Percentiles rank a stretch among this genome's conserved stretches.
Conservation (phyloP, 2,797 vertebrate genomes). For the Morelia viridis region DNA sequence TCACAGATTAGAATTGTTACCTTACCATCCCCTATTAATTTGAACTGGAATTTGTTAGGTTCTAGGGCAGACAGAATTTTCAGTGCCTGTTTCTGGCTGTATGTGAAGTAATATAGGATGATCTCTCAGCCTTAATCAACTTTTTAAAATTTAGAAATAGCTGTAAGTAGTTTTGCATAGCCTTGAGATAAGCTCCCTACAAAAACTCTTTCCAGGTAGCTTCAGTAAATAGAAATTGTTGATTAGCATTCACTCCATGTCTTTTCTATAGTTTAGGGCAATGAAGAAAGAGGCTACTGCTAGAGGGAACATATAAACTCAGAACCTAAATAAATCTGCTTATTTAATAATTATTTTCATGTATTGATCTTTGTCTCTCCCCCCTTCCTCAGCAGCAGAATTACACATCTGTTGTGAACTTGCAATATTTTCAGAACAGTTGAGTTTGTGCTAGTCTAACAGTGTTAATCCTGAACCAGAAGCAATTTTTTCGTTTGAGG, state of each 20-base stretch:
- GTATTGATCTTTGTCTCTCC: neutral
- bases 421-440: constrained; percentile 2
- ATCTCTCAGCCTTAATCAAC: neutral
- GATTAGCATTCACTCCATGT: neutral
- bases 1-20: neutral
- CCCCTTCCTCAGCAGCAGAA: neutral
- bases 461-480: constrained; percentile 27
- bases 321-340: neutral
- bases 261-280: neutral
- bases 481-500: neutral
- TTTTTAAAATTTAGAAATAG: neutral
- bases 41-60: neutral
- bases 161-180: neutral
- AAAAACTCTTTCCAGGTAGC: neutral
- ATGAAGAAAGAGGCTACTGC: neutral
- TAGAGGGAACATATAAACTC: neutral
- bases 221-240: neutral
- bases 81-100: neutral
- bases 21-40: neutral
- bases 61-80: neutral
- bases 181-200: neutral
- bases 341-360: neutral
- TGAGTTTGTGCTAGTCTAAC: neutral
- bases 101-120: neutral
- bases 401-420: neutral